These are phyloP conservation scores for Leucopternis melanops DNA, from an alignment of 2,113 vertebrate species.

Conservation along the genomic window DNA sequence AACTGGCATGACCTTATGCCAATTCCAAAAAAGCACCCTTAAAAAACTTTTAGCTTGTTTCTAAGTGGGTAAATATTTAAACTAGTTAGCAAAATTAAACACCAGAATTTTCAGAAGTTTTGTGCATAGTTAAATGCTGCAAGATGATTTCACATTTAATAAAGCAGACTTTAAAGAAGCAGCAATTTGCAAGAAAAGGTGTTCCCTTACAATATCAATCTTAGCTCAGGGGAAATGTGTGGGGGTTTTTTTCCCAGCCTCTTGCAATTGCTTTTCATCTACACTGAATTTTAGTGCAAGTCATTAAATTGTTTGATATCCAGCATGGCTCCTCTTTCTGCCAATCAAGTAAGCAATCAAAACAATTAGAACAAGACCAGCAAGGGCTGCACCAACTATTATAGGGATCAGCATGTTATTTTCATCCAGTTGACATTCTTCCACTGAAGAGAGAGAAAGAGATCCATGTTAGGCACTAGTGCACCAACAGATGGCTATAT, in stretches of 20 bases:
- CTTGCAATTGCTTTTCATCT: constrained; percentile 64
- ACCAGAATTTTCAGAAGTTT: constrained; percentile 68
- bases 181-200: constrained; percentile 71
- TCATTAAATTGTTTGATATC: constrained; percentile 95
- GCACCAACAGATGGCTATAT: neutral
- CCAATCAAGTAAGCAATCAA: constrained; percentile 95
- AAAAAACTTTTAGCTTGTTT: constrained; percentile 70
- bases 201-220: constrained; percentile 53
- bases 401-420: constrained; percentile 96
- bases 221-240: constrained; percentile 29
- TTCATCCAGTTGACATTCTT: constrained; percentile 88
- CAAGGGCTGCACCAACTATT: constrained; percentile 90
- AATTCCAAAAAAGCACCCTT: constrained; percentile 55
- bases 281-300: constrained; percentile 63
- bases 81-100: constrained; percentile 78
- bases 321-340: constrained; percentile 93
- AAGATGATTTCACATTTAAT: constrained; percentile 76
- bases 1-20: constrained; percentile 37
- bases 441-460: constrained; percentile 71
- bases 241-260: neutral
- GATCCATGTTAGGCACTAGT: neutral
- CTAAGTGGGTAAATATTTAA: constrained; percentile 73
- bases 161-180: constrained; percentile 70
- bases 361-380: constrained; percentile 91
- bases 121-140: constrained; percentile 79